A percentile compares a stretch with the other conserved stretches of the same genome.
Evolutionary conservation across 2,113 vertebrate genomes (phyloP).

Genomic region (Falco punctatus): DNA sequence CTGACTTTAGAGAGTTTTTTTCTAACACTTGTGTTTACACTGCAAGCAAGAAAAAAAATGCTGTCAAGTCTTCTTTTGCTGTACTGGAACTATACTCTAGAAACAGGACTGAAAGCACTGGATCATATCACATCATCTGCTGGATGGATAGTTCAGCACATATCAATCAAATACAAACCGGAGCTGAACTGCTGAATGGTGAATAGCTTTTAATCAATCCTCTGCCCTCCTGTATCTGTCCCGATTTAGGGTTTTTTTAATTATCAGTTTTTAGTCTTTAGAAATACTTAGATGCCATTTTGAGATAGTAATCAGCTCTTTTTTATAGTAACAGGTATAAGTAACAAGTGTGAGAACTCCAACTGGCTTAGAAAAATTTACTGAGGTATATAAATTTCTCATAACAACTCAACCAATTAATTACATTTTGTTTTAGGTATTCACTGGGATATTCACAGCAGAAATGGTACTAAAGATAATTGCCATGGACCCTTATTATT

Average conservation of each 20-base stretch:
- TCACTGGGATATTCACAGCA: slow-evolving; percentile 94
- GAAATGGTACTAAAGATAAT: slow-evolving; percentile 98
- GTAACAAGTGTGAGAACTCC: neutral
- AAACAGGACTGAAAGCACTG: neutral
- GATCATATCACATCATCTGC: neutral
- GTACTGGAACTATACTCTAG: neutral
- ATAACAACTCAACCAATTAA: neutral
- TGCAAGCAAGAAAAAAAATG: neutral
- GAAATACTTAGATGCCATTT: neutral
- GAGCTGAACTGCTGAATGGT: neutral
- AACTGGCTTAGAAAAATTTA: neutral
- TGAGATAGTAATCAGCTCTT: neutral
- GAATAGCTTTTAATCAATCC: neutral
- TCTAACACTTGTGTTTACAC: neutral
- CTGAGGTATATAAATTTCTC: neutral
- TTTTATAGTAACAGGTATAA: neutral
- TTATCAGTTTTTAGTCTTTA: neutral
- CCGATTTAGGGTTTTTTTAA: neutral
- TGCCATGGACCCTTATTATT: slow-evolving; percentile 94
- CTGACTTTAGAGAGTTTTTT: neutral
- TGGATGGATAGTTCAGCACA: neutral
- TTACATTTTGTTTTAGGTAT: slow-evolving; percentile 82
- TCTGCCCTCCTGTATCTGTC: neutral
- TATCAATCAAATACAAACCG: neutral
- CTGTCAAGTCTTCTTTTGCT: neutral